phyloP scores from a whole-genome alignment of 2,888 invertebrate species.

The Eretmocerus hayati region DNA sequence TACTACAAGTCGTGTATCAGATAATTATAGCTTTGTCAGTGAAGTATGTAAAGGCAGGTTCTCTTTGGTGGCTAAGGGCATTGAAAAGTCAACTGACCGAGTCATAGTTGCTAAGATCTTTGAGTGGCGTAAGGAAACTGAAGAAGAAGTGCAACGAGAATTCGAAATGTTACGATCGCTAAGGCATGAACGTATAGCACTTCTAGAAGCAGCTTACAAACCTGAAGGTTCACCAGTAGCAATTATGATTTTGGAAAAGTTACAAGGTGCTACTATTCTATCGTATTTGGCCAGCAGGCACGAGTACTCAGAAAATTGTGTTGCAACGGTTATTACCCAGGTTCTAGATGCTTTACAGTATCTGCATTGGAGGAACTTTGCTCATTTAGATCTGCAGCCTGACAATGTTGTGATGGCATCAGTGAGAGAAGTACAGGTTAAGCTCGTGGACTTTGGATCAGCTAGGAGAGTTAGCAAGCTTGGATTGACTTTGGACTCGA shows the following conservation, averaged over 20 bases:
- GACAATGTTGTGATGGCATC: constrained; percentile 91
- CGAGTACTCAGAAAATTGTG: constrained; percentile 88
- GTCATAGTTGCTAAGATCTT: constrained; percentile 80
- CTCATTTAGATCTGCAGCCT: constrained; percentile 86
- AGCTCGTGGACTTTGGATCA: constrained; percentile 87
- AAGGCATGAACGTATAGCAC: constrained; percentile 82
- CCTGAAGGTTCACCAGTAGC: constrained; percentile 61
- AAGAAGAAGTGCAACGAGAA: constrained; percentile 60
- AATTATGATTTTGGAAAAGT: constrained; percentile 70
- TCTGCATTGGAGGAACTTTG: constrained; percentile 87
- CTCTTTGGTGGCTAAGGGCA: constrained; percentile 75
- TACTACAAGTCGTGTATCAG: constrained; percentile 59
- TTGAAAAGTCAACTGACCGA: constrained; percentile 67
- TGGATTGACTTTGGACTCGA: constrained; percentile 60
- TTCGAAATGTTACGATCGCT: constrained; percentile 75
- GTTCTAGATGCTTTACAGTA: constrained; percentile 86
- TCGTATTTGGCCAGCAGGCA: constrained; percentile 82
- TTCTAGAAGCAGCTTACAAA: constrained; percentile 65
- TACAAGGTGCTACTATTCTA: constrained; percentile 86
- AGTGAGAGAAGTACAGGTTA: constrained; percentile 76
- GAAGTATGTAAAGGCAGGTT: constrained; percentile 81
- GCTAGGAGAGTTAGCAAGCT: constrained; percentile 75
- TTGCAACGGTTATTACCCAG: constrained; percentile 80
- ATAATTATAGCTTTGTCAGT: constrained; percentile 77
- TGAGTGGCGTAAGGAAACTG: constrained; percentile 60